Conservation (phyloP, 1,140 invertebrate species). For the Contarinia nasturtii region DNA sequence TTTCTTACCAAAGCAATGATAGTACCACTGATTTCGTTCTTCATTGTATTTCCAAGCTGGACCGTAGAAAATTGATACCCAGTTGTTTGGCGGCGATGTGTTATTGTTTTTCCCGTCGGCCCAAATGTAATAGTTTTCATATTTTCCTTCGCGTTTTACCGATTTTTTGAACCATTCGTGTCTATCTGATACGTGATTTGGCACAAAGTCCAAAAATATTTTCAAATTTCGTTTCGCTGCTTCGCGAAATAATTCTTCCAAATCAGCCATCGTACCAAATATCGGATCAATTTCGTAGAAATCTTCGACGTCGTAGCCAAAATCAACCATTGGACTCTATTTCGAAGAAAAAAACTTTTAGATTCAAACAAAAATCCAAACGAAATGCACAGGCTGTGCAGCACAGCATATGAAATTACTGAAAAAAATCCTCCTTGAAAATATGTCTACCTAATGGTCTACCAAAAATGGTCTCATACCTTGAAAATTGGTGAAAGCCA, state of each 20-base stretch:
- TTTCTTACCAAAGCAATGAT: no score
- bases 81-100: conserved; percentile 69
- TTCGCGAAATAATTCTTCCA: conserved; percentile 34
- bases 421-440: no score
- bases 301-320: conserved; percentile 47
- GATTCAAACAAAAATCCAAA: no score
- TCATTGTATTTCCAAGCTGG: conserved; percentile 51
- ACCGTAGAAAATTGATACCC: conserved; percentile 38
- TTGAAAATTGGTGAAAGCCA: no score
- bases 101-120: conserved; percentile 32
- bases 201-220: conserved; percentile 66
- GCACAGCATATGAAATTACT: no score
- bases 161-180: conserved; percentile 63
- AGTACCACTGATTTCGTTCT: no score
- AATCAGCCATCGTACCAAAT: no score
- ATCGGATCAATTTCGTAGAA: conserved; percentile 37
- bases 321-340: conserved; percentile 28
- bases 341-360: no score
- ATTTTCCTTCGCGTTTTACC: conserved; percentile 30
- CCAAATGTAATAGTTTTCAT: conserved; percentile 64
- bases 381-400: no score
- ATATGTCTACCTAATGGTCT: no score
- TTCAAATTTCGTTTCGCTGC: conserved; percentile 45
- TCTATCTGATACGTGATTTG: conserved; percentile 64
- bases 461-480: no score